A percentile compares a stretch with the other conserved stretches of the same genome.
Conservation (phyloP, 2,797 vertebrate species). For the Monodelphis domestica region DNA sequence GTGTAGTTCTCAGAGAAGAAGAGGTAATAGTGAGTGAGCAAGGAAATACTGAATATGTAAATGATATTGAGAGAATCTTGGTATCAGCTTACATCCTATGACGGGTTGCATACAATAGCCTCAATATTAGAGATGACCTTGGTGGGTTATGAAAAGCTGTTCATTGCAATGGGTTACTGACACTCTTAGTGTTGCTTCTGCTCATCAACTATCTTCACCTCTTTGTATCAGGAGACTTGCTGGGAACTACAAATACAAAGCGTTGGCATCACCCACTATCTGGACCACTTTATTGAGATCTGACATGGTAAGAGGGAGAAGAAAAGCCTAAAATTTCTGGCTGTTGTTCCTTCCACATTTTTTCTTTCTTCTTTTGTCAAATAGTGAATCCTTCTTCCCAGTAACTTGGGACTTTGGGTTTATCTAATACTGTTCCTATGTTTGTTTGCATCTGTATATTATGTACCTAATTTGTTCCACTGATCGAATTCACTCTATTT, state of each 20-base stretch:
- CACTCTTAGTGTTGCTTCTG: neutral
- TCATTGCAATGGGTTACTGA: neutral
- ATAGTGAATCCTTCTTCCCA: neutral
- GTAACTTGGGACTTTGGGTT: neutral
- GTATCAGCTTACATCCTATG: neutral
- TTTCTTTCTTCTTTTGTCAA: neutral
- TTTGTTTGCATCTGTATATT: neutral
- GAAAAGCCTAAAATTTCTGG: neutral
- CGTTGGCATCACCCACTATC: neutral
- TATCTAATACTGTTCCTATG: neutral
- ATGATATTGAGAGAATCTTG: neutral
- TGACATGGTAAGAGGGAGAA: neutral
- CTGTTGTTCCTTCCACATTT: neutral
- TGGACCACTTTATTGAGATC: neutral
- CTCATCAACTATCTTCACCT: neutral
- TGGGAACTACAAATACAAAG: neutral
- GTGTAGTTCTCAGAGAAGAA: neutral
- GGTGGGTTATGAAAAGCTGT: neutral
- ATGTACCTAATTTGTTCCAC: neutral
- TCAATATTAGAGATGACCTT: neutral
- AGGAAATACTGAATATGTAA: neutral
- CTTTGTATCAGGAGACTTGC: neutral
- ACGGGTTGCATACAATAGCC: neutral
- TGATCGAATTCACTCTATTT: neutral
- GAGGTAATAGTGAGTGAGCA: neutral